Base-by-base conservation (phyloP, 2,113 vertebrate genomes). In the Mungos mungo region DNA sequence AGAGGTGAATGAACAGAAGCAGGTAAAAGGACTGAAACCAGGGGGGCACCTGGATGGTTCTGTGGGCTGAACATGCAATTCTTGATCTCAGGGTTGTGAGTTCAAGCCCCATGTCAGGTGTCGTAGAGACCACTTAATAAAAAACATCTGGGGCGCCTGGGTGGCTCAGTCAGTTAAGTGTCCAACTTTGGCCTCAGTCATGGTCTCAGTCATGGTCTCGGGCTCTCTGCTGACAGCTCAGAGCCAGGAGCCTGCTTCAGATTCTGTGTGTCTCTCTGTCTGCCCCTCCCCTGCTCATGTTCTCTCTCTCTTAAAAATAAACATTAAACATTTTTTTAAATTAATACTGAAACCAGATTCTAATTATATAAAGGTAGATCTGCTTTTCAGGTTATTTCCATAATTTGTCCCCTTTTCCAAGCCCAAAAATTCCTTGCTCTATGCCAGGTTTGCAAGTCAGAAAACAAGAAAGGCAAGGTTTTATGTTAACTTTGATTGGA, bases 151-250 rank as follows among this genome's bases (percentile, higher is more conserved):
- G 57, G 57, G 57, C 7, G 7, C 57, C 21, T 60, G 21, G 21
- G 57, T 8, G 57, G 57, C 57, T 60, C 52, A 54, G 57, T 60
- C 21, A 21, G 7, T 60, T 60, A 25, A 60, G 57, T 7, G 7
- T 60, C 21, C 57, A 25, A 23, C 57, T 60, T 60, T 23, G 21
- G 57, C 2, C 57, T 9, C 7, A 7, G 57, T 60, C 57, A 60
- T 3, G 21, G 23, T 60, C 21, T 23, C 0, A 1, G n/a, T n/a
- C n/a, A n/a, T n/a, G n/a, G n/a, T n/a, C n/a, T 23, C 21, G 8
- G 57, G 19, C 54, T 57, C 54, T 57, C 19, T 57, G 54, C 54
- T 57, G 54, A 57, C 54, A 19, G 54, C 54, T 2, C 54, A 6
- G 54, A 57, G 54, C 57, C 57, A 2, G 21, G 57, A 57, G 19